Percentiles rank a stretch among this genome's conserved stretches.
phyloP scores from a whole-genome alignment of 1,140 invertebrate genomes.

The Piezodorus guildinii region DNA sequence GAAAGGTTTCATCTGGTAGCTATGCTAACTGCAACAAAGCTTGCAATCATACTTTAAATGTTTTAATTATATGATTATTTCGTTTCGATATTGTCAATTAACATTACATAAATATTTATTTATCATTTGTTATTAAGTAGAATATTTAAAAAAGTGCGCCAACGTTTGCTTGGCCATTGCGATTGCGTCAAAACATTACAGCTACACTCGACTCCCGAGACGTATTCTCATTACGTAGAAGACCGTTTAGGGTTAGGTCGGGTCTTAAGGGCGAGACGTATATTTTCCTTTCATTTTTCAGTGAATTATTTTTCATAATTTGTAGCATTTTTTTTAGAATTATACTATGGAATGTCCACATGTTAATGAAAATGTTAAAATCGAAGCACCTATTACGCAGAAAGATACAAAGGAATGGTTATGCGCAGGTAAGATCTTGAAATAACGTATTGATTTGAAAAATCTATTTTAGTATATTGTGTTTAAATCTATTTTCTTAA shows the following conservation, averaged over 20 bases:
- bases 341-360: slow-evolving; percentile 29
- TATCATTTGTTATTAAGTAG: slow-evolving; percentile 1
- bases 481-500: neutral
- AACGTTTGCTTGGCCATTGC: slow-evolving; percentile 4
- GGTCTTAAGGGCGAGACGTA: neutral
- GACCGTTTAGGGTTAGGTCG: slow-evolving; percentile 11
- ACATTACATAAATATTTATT: neutral
- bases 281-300: neutral
- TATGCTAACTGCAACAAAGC: no score
- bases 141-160: slow-evolving; percentile 8
- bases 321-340: neutral
- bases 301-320: neutral
- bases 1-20: no score
- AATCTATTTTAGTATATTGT: slow-evolving; percentile 16
- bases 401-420: slow-evolving; percentile 25
- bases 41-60: no score
- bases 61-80: no score
- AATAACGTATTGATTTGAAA: slow-evolving; percentile 19
- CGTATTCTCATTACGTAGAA: slow-evolving; percentile 1
- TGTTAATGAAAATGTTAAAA: slow-evolving; percentile 27
- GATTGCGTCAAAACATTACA: slow-evolving; percentile 9
- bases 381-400: slow-evolving; percentile 18
- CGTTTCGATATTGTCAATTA: no score
- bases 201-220: neutral
- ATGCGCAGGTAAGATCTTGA: slow-evolving; percentile 27